Conservation (phyloP, 2,888 invertebrate species). For the Melanchra persicariae region DNA sequence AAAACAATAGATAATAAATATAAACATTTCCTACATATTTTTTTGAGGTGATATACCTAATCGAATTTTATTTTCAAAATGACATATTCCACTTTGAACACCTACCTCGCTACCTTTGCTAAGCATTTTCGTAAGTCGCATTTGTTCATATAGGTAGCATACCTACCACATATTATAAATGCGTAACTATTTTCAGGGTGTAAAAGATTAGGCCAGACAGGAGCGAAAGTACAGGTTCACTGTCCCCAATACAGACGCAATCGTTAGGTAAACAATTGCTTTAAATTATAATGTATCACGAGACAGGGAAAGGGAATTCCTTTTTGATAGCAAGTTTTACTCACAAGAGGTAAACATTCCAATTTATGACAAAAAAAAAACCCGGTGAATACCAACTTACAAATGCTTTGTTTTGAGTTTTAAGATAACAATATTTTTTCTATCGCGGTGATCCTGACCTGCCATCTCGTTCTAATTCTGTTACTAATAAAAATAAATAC, state of each 20-base stretch:
- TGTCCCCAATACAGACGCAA: not conserved
- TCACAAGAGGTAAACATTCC: not conserved
- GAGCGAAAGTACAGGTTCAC: not conserved
- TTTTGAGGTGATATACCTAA: not conserved
- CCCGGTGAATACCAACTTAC: not conserved
- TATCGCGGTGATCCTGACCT: not conserved
- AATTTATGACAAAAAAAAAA: not conserved
- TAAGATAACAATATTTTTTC: not conserved
- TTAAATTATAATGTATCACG: constrained; percentile 3
- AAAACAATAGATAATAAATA: constrained; percentile 21
- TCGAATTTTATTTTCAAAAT: no score
- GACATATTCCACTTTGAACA: not conserved
- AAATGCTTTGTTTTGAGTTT: not conserved
- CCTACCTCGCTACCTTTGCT: not conserved
- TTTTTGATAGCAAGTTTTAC: not conserved
- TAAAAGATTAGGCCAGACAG: not conserved
- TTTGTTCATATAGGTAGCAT: not conserved
- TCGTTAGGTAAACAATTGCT: not conserved
- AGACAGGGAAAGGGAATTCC: not conserved
- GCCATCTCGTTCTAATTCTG: not conserved
- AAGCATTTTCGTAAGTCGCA: not conserved
- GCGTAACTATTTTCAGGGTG: not conserved
- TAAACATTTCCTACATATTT: not conserved
- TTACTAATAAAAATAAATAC: not conserved
- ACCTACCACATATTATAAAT: no score